Percentiles rank a stretch among this genome's conserved stretches.
phyloP scores from a whole-genome alignment of 2,113 vertebrate species.

The Nettapus auritus region DNA sequence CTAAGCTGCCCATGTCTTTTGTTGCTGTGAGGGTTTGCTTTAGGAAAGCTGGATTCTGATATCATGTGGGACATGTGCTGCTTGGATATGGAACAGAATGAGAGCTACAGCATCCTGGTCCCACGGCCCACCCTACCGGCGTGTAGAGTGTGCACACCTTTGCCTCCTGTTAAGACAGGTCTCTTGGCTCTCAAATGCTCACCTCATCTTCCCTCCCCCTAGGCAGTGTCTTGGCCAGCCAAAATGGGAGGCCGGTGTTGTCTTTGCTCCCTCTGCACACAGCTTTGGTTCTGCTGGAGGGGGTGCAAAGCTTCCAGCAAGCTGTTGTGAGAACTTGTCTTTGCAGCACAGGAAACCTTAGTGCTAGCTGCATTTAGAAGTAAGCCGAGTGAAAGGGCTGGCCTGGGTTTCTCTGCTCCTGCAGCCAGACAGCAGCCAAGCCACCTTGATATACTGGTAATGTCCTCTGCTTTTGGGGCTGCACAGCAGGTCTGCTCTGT shows the following conservation, averaged over 20 bases:
- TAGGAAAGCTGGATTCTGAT: not conserved
- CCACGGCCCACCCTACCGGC: not conserved
- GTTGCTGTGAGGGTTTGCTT: not conserved
- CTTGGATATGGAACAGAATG: not conserved
- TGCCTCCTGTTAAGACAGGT: not conserved
- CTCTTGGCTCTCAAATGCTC: not conserved
- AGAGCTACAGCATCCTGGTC: not conserved
- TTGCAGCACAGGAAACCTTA: not conserved
- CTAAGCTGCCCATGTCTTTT: not conserved
- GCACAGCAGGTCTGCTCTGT: not conserved
- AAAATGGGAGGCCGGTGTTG: not conserved
- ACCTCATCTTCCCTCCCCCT: not conserved
- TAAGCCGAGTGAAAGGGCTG: not conserved
- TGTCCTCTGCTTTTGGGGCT: not conserved
- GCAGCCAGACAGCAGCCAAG: not conserved
- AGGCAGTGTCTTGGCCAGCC: not conserved
- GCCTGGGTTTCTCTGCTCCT: not conserved
- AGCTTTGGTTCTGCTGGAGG: not conserved
- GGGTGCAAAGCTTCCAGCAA: not conserved
- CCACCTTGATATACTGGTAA: not conserved
- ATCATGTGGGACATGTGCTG: fast-evolving
- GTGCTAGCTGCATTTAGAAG: not conserved
- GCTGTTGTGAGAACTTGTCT: not conserved
- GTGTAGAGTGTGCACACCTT: not conserved
- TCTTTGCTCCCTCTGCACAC: not conserved